These are phyloP conservation scores for Eublepharis macularius DNA, from an alignment of 2,113 vertebrate genomes.

Conservation along the genomic window DNA sequence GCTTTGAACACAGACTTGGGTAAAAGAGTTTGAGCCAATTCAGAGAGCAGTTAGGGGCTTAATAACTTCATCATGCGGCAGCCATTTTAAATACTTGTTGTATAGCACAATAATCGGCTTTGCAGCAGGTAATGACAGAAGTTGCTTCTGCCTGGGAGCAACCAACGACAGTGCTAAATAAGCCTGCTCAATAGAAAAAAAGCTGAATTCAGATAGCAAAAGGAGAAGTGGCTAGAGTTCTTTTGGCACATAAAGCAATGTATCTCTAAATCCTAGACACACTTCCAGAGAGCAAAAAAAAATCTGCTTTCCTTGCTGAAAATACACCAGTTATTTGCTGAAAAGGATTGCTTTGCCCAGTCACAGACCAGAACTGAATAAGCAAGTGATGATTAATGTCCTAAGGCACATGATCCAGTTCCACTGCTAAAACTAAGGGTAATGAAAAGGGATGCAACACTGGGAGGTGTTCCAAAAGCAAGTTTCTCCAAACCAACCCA, in stretches of 20 bases:
- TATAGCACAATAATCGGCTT: no score
- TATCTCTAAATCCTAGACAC: not conserved
- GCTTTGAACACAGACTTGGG: not conserved
- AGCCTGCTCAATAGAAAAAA: not conserved
- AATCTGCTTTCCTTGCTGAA: not conserved
- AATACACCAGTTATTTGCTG: not conserved
- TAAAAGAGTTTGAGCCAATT: not conserved
- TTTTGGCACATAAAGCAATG: not conserved
- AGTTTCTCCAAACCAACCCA: not conserved
- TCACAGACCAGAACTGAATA: not conserved
- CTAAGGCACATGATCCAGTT: not conserved
- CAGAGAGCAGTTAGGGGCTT: not conserved
- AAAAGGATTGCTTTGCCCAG: not conserved
- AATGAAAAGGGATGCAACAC: not conserved
- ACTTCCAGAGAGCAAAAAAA: no score
- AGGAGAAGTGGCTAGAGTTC: no score
- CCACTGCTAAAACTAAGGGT: not conserved
- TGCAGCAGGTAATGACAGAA: not conserved
- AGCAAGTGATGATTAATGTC: not conserved
- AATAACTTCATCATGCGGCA: not conserved
- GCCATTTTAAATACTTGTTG: not conserved
- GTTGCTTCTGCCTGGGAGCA: not conserved
- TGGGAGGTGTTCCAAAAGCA: not conserved
- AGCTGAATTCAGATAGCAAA: no score
- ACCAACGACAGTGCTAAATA: not conserved